phyloP scores from a whole-genome alignment of 2,888 invertebrate species.

The Coelogynopora nodosa region DNA sequence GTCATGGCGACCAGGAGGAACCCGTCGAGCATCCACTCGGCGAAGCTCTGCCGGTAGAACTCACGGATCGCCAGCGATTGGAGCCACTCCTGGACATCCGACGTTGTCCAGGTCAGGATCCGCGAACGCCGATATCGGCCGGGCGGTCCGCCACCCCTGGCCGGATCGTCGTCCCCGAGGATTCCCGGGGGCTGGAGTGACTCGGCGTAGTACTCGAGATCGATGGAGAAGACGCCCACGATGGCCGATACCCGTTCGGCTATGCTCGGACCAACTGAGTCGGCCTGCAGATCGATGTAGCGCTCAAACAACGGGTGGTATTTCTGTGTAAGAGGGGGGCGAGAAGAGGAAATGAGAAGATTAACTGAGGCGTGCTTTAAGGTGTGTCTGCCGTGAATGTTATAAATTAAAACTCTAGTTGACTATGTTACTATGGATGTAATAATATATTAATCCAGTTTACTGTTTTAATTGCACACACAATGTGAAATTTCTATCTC shows the following conservation, averaged over 20 bases:
- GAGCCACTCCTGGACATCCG: slow-evolving; percentile 60
- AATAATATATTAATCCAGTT: too few relatives aligned
- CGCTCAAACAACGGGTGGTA: slow-evolving; percentile 49
- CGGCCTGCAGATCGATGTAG: slow-evolving; percentile 53
- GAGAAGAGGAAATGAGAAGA: too few relatives aligned
- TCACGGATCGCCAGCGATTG: slow-evolving; percentile 58
- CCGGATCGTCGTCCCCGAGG: slow-evolving; percentile 20
- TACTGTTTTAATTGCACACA: too few relatives aligned
- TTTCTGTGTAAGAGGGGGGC: too few relatives aligned
- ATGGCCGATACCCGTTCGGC: slow-evolving; percentile 58
- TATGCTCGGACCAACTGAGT: slow-evolving; percentile 51
- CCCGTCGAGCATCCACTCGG: slow-evolving; percentile 59
- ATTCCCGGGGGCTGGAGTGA: slow-evolving; percentile 52
- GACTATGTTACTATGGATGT: too few relatives aligned
- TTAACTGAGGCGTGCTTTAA: too few relatives aligned
- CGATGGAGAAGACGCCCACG: slow-evolving; percentile 56
- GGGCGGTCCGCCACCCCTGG: not conserved
- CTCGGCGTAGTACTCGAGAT: slow-evolving; percentile 55
- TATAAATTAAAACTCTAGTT: too few relatives aligned
- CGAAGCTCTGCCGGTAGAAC: slow-evolving; percentile 58
- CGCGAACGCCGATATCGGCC: not conserved
- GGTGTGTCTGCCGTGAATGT: too few relatives aligned
- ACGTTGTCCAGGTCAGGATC: slow-evolving; percentile 56
- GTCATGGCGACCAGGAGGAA: slow-evolving; percentile 59
- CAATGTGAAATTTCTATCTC: too few relatives aligned